Evolutionary conservation across 1,140 invertebrate genomes (phyloP).

Genomic region (Leptinotarsa texana): DNA sequence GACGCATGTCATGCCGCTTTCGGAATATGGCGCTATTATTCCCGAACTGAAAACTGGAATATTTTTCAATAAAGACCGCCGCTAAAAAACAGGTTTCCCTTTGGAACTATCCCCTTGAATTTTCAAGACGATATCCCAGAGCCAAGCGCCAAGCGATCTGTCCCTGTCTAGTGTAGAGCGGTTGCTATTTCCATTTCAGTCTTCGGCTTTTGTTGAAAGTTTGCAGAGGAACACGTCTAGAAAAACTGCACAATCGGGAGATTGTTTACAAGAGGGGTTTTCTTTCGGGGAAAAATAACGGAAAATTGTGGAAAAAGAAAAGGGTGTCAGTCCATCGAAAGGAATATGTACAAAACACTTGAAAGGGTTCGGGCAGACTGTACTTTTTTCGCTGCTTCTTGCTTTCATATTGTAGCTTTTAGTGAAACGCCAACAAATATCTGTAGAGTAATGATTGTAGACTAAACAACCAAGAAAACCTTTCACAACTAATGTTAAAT

Average conservation of each 20-base stretch:
- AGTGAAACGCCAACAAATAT: no score
- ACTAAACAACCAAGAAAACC: no score
- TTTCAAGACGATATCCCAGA: constrained; percentile 39
- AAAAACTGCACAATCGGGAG: background rate
- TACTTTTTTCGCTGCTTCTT: no score
- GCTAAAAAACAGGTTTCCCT: background rate
- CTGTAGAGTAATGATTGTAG: no score
- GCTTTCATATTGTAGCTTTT: no score
- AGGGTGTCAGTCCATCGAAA: no score
- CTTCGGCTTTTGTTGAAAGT: background rate
- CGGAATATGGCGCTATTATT: background rate
- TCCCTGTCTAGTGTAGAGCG: background rate
- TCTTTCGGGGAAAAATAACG: background rate
- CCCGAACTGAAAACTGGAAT: background rate
- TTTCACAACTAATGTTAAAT: no score
- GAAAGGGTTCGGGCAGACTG: no score
- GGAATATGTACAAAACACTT: no score
- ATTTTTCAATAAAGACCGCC: background rate
- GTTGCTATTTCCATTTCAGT: background rate
- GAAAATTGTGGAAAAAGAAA: no score
- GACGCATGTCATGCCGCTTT: background rate
- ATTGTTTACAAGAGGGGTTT: background rate
- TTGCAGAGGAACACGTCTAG: background rate
- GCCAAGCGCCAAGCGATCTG: background rate
- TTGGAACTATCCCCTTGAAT: constrained; percentile 44